A percentile compares a stretch with the other conserved stretches of the same genome.
Conservation (phyloP, 2,113 vertebrate species). For the Columba livia region DNA sequence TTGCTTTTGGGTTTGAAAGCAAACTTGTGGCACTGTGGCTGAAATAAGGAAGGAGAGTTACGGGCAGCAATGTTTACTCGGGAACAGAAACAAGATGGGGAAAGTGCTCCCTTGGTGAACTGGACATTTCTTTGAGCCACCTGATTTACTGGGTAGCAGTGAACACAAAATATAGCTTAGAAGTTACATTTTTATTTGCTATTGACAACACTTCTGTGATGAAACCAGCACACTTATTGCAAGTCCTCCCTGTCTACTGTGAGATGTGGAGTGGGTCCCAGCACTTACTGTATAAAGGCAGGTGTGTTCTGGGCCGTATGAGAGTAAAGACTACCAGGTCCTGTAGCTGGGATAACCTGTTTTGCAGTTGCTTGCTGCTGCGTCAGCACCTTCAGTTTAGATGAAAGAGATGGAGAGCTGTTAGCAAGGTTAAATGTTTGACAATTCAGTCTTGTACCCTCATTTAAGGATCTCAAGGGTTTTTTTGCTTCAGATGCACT, state of each 20-base stretch:
- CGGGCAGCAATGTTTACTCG: neutral
- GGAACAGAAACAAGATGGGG: neutral
- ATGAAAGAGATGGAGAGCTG: neutral
- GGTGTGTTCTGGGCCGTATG: neutral
- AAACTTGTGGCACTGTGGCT: neutral
- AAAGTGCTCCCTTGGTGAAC: neutral
- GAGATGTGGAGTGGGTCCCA: neutral
- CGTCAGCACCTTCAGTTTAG: neutral
- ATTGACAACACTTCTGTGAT: neutral
- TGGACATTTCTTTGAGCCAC: neutral
- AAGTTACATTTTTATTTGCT: neutral
- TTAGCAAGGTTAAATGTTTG: neutral
- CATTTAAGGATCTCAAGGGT: neutral
- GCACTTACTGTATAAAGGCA: neutral
- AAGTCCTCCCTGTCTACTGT: accelerated
- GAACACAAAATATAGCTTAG: neutral
- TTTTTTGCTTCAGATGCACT: neutral
- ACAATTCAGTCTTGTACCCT: neutral
- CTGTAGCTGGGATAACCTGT: neutral
- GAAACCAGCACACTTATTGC: neutral
- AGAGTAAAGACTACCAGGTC: neutral
- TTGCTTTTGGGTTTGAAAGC: neutral
- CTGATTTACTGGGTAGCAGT: neutral
- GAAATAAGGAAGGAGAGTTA: neutral
- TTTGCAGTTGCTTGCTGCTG: neutral